Evolutionary conservation across 1,140 invertebrate species (phyloP), one percentile per base, ranked within the genome.

Genomic region (Lysiphlebus fabarum): DNA sequence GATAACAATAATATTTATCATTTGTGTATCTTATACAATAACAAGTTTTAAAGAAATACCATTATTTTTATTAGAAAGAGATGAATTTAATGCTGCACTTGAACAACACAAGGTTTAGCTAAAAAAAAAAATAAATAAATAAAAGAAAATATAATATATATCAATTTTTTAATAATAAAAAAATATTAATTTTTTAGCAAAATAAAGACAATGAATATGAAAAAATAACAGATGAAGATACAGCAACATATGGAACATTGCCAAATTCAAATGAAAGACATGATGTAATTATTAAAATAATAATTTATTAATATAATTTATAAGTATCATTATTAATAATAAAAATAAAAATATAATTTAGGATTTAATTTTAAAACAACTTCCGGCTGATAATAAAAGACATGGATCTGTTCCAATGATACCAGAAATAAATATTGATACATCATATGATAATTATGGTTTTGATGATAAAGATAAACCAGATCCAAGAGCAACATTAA

Each of bases 11-110:
- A 90, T 96, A 59, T 96, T 95, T 72, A 76, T 95, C 5, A 77
- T 85, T 2, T 95, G 92, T 68, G 89, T 95, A 0, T 69, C 83
- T 7, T 86, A 84, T 6, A 95, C 93, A 0, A 75, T 96, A 3
- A 91, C 87, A 7, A 93, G 92, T 68, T 95, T 95, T 72, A 86
- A 85, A 58, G 94, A 96, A 81, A 90, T 95, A 57, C 92, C 93
- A 0, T 78, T 95, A 10, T 76, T 83, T 65, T 63, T 85, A 12
- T 70, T 85, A 7, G 81, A 84, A 63, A 68, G 73, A 59, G 70
- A 81, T 54, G 72, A 82, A 64, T 74, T 64, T 68, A 59, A 65
- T 62, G 57, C 78, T 68, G 60, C n/a, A n/a, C 49, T 78, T 56
- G 63, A 74, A 6, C 70, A 73, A 34, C 66, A 66, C 67, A 78